phyloP scores from a whole-genome alignment of 2,797 vertebrate genomes.

The Lutjanus argentimaculatus region DNA sequence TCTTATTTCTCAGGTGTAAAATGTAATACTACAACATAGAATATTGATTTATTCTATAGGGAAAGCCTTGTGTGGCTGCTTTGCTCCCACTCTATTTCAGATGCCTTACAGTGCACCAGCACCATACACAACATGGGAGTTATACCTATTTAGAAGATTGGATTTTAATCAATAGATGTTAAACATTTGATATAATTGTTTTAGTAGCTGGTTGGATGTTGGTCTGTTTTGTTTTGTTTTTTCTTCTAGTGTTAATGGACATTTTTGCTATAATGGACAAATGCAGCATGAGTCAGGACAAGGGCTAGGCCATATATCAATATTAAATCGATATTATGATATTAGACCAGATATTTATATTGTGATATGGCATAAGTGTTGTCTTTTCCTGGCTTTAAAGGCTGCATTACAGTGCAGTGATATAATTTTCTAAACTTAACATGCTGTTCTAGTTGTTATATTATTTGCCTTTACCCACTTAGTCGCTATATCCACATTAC shows the following conservation, averaged over 20 bases:
- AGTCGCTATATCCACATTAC: no score
- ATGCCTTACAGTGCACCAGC: neutral
- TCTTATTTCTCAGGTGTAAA: constrained; percentile 32
- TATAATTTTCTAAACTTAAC: no score
- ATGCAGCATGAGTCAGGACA: neutral
- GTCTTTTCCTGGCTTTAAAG: no score
- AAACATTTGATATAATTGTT: neutral
- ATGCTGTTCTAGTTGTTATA: no score
- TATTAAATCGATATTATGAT: no score
- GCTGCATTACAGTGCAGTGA: no score
- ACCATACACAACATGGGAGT: neutral
- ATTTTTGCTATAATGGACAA: neutral
- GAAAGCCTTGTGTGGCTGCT: constrained; percentile 23
- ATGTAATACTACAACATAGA: constrained; percentile 38
- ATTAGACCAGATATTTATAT: no score
- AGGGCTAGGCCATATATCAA: no score
- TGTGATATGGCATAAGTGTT: no score
- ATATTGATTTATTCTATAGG: constrained; percentile 44
- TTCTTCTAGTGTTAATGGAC: neutral
- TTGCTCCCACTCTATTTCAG: constrained; percentile 17
- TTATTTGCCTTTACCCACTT: no score
- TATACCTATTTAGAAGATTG: constrained; percentile 10
- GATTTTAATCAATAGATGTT: constrained; percentile 36
- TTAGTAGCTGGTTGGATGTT: neutral
- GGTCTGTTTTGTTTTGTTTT: neutral